Percentiles rank a stretch among this genome's conserved stretches.
Evolutionary conservation across 2,113 vertebrate genomes (phyloP).

Genomic region (Ardeotis arabs): DNA sequence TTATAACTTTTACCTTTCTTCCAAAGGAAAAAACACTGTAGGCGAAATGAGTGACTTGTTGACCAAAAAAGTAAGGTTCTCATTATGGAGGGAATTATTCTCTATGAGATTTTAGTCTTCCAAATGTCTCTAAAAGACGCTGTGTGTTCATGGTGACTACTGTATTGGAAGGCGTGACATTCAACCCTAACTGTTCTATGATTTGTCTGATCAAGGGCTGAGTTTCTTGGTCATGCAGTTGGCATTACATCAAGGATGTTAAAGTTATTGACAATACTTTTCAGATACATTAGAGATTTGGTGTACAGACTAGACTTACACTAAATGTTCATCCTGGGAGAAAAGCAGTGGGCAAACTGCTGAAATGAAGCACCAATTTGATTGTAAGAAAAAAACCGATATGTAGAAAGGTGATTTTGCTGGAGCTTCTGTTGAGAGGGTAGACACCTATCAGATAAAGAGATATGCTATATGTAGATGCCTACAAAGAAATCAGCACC

Average conservation of each 20-base stretch:
- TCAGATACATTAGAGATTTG: not conserved
- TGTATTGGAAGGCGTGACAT: not conserved
- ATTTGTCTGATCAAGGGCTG: not conserved
- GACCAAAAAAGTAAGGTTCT: not conserved
- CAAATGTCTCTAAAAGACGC: not conserved
- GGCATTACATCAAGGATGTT: not conserved
- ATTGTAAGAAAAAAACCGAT: not conserved
- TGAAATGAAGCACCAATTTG: not conserved
- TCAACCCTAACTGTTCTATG: too few species aligned
- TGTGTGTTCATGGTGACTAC: not conserved
- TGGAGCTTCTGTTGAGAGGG: not conserved
- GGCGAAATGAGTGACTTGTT: not conserved
- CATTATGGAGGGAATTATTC: not conserved
- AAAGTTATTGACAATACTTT: not conserved
- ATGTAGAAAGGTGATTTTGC: not conserved
- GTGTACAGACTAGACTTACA: not conserved
- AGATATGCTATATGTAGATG: not conserved
- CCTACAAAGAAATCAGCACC: not conserved
- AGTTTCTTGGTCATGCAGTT: not conserved
- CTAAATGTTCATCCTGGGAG: not conserved
- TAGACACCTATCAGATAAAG: not conserved
- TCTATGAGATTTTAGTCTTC: not conserved
- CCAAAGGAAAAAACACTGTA: not conserved
- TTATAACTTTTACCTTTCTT: not conserved
- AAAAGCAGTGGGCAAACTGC: not conserved